These are phyloP conservation scores for Nezara viridula DNA, from an alignment of 2,888 invertebrate species.

Conservation along the genomic window DNA sequence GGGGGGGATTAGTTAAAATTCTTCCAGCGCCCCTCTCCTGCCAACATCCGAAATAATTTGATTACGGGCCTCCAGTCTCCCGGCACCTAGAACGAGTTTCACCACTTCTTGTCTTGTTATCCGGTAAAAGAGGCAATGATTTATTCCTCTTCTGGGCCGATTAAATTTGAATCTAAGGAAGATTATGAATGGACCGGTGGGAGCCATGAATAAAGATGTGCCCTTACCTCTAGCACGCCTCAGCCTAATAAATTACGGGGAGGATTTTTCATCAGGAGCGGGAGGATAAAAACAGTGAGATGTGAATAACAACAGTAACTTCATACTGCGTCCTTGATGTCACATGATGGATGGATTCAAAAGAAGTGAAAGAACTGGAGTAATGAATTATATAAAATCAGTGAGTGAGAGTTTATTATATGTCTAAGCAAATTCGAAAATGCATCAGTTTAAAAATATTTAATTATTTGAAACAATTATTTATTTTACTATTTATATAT, in stretches of 20 bases:
- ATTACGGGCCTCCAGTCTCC: constrained; percentile 20
- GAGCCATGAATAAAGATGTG: constrained; percentile 54
- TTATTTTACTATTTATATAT: too few species aligned
- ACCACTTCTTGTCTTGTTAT: constrained; percentile 47
- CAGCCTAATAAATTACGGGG: background rate
- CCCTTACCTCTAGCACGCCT: background rate
- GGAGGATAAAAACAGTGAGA: background rate
- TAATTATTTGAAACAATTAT: too few species aligned
- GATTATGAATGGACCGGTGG: constrained; percentile 46
- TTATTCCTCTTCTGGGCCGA: constrained; percentile 43
- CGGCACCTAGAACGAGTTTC: constrained; percentile 46
- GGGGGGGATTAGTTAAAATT: constrained; percentile 53
- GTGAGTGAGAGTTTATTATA: too few species aligned
- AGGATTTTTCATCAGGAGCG: background rate
- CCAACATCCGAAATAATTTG: constrained; percentile 47
- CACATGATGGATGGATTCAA: background rate
- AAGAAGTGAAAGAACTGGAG: background rate
- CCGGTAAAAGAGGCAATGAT: constrained; percentile 33
- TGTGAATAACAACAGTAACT: background rate
- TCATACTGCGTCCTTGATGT: background rate
- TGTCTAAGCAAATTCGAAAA: too few species aligned
- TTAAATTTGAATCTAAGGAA: constrained; percentile 56
- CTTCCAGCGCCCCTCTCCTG: background rate
- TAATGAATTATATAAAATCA: too few species aligned
- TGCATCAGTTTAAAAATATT: too few species aligned